These are phyloP conservation scores for Aphodius sticticus DNA, from an alignment of 2,888 invertebrate species.

Conservation along the genomic window DNA sequence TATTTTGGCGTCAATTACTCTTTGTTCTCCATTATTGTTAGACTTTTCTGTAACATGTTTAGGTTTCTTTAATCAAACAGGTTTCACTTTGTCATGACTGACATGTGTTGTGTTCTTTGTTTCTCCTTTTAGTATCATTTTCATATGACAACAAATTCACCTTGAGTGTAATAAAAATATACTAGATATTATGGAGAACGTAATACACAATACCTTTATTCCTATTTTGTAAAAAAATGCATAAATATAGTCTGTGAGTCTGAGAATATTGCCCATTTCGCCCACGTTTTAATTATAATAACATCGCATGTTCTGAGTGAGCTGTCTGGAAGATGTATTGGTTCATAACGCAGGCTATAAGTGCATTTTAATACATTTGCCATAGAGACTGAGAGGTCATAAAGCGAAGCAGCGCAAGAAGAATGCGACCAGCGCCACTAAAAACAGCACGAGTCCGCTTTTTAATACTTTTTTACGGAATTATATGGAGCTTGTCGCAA, in stretches of 20 bases:
- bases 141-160: no score
- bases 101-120: no score
- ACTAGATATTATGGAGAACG: no score
- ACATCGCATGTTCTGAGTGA: conserved; percentile 4
- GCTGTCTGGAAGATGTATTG: neutral
- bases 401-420: neutral
- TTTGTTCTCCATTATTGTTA: no score
- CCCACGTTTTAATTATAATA: neutral
- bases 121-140: no score
- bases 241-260: neutral
- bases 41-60: no score
- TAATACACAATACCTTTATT: no score
- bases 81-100: no score
- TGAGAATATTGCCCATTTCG: neutral
- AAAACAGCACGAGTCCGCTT: neutral
- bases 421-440: neutral
- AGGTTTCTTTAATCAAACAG: no score
- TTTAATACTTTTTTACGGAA: neutral
- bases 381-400: neutral
- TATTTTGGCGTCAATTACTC: no score
- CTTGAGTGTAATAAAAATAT: no score
- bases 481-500: neutral
- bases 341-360: neutral
- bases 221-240: no score
- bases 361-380: neutral